Conservation (phyloP, 2,113 vertebrate genomes). For the Sialia sialis region DNA sequence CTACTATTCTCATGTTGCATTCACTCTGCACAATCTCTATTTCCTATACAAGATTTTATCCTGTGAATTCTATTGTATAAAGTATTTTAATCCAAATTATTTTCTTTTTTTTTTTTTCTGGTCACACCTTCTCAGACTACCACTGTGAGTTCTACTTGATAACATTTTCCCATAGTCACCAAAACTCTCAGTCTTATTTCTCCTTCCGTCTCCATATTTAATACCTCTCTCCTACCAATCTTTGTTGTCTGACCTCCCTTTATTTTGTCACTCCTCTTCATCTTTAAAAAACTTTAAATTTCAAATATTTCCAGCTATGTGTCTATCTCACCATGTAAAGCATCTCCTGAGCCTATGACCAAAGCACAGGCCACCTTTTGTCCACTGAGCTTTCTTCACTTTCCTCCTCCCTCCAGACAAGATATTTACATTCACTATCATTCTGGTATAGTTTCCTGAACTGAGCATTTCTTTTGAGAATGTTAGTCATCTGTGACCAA, state of each 20-base stretch:
- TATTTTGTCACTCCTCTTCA: background rate
- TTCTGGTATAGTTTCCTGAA: background rate
- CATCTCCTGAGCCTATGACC: background rate
- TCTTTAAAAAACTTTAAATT: background rate
- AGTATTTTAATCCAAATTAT: fast-evolving
- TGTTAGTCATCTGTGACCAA: background rate
- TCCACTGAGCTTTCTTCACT: background rate
- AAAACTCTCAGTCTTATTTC: background rate
- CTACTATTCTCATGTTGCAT: background rate
- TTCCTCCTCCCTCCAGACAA: background rate
- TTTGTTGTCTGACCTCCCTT: background rate
- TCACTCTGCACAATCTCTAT: background rate
- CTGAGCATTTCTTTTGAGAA: background rate
- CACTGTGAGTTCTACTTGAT: background rate
- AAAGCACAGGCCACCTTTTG: background rate
- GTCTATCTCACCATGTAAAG: background rate
- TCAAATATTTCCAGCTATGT: background rate
- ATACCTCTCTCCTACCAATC: background rate
- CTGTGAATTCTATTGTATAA: background rate
- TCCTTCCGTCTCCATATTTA: background rate
- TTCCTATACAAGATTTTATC: background rate
- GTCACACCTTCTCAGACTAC: background rate
- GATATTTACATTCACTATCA: background rate
- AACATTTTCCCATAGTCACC: background rate
- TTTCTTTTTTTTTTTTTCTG: background rate